These are phyloP conservation scores for Podargus strigoides DNA, from an alignment of 2,797 vertebrate species.

Conservation along the genomic window DNA sequence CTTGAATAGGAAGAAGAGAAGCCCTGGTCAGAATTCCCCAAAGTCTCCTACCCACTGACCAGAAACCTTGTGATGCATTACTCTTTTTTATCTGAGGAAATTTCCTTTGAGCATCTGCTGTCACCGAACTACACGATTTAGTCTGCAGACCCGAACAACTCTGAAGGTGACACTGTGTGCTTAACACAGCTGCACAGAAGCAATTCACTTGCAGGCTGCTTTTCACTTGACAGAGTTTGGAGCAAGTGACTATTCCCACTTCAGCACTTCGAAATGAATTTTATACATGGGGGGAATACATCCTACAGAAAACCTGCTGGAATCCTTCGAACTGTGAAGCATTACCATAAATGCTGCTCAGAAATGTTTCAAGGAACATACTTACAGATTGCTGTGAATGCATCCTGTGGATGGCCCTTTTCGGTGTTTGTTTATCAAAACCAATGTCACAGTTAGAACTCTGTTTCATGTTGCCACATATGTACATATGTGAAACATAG, in stretches of 20 bases:
- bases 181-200: conserved; percentile 4
- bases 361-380: background rate
- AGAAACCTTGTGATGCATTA: background rate
- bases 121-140: background rate
- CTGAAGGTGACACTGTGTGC: conserved; percentile 58
- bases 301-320: conserved; percentile 5
- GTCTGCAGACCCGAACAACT: background rate
- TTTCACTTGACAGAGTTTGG: conserved; percentile 22
- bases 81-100: background rate
- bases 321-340: conserved; percentile 6
- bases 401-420: background rate
- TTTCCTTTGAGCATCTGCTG: conserved; percentile 4
- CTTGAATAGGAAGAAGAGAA: background rate
- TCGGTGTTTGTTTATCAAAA: background rate
- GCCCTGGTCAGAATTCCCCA: background rate
- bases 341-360: background rate
- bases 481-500: background rate
- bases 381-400: background rate
- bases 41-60: background rate
- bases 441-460: background rate
- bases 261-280: conserved; percentile 52
- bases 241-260: conserved; percentile 22
- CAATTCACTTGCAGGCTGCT: background rate
- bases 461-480: background rate
- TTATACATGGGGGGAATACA: conserved; percentile 2